These are phyloP conservation scores for Girardinus metallicus DNA, from an alignment of 2,797 vertebrate genomes.

Conservation along the genomic window DNA sequence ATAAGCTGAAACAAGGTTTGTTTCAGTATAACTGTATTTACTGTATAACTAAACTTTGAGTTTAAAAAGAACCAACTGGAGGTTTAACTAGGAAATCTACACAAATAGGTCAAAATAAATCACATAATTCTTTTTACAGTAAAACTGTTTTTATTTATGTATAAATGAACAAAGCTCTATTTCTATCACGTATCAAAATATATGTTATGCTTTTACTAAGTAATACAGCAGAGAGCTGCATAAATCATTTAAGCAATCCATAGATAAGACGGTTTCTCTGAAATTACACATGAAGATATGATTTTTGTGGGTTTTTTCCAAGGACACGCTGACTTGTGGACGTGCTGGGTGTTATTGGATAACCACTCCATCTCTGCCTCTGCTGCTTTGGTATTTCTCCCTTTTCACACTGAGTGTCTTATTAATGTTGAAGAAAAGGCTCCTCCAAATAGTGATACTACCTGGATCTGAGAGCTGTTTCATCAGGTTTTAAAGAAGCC, in stretches of 20 bases:
- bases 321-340: not conserved
- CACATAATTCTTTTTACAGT: constrained; percentile 22
- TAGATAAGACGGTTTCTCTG: not conserved
- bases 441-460: constrained; percentile 45
- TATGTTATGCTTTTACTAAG: not conserved
- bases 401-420: constrained; percentile 10
- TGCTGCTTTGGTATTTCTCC: constrained; percentile 24
- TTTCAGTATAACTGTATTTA: not conserved
- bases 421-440: constrained; percentile 32
- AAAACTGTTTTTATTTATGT: constrained; percentile 27
- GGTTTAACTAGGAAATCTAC: not conserved
- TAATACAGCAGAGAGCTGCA: not conserved
- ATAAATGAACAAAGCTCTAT: constrained; percentile 56
- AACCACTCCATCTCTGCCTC: not conserved
- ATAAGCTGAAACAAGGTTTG: not conserved
- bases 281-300: not conserved
- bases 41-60: not conserved
- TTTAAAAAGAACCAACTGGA: not conserved
- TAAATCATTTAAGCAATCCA: not conserved
- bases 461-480: constrained; percentile 52
- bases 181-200: constrained; percentile 31
- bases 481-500: constrained; percentile 56
- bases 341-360: not conserved
- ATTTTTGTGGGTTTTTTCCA: not conserved
- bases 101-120: constrained; percentile 27